phyloP scores from a whole-genome alignment of 2,797 vertebrate genomes.

The Sternarchorhynchus goeldii region DNA sequence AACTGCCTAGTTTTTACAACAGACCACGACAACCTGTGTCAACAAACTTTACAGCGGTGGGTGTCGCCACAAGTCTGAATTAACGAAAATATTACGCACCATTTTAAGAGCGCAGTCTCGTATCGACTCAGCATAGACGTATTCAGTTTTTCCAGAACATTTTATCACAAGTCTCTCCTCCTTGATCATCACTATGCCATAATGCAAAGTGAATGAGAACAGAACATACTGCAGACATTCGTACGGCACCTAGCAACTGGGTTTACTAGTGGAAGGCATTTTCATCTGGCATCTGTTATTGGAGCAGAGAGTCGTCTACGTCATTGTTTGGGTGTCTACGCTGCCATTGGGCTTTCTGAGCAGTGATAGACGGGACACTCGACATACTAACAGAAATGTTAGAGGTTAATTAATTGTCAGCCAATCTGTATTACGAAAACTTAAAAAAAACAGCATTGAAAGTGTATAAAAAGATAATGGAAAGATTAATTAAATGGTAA shows the following conservation, averaged over 20 bases:
- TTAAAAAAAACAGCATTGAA: no score
- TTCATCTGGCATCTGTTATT: constrained; percentile 27
- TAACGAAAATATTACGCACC: constrained; percentile 41
- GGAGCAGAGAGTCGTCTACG: background rate
- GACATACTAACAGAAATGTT: background rate
- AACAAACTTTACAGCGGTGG: background rate
- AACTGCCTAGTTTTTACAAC: background rate
- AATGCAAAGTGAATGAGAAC: constrained; percentile 4
- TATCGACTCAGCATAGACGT: background rate
- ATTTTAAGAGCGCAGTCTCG: constrained; percentile 18
- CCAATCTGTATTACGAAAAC: background rate
- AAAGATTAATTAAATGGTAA: no score
- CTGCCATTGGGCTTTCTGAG: constrained; percentile 10
- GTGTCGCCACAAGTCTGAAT: constrained; percentile 7
- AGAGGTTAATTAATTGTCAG: background rate
- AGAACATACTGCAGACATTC: background rate
- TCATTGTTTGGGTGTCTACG: constrained; percentile 4
- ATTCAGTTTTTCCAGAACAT: background rate
- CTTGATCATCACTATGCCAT: background rate
- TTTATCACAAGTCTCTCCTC: background rate
- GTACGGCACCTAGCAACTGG: constrained; percentile 31
- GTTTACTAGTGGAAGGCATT: constrained; percentile 17
- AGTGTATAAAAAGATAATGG: no score
- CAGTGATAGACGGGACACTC: background rate
- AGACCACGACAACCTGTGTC: background rate